Evolutionary conservation across 1,140 invertebrate genomes (phyloP), one percentile per base, ranked within the genome.

Genomic region (Aphidius gifuensis): DNA sequence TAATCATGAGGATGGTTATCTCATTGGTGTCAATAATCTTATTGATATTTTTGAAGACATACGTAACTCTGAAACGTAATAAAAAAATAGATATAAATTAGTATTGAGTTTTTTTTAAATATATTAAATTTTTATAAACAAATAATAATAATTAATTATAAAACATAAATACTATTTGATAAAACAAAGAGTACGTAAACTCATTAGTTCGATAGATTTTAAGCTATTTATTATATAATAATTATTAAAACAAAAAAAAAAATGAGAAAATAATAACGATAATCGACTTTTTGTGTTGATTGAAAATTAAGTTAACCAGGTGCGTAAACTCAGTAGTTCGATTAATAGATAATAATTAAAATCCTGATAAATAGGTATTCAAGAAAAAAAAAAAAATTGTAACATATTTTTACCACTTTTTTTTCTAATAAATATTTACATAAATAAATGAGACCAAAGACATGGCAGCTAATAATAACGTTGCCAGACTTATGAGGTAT

Each of bases 1-100:
- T n/a, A 98, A 97, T 78, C 95, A 98, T 73, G 97, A 99, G 83
- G 97, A 99, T 75, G 97, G 97, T 40, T 99, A 98, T 80, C 83
- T 98, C 57, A 91, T 93, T 66, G 97, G 97, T 46, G 83, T 99
- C 9, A 91, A 96, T 73, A 97, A 98, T 84, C 82, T 99, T 53
- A 95, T 98, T 64, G 87, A 92, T 60, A 91, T 97, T 64, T 92
- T 94, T 70, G 68, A 79, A 67, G 76, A 79, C 16, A 73, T 76
- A 51, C 62, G 64, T 66, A 59, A 68, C 39, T 62, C 61, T 6
- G 57, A 66, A 16, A 54, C 50, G 47, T 67, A 56, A 64, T 32
- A 23, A 57, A 55, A 47, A n/a, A 51, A 8, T 9, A 38, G 8
- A 9, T 48, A 46, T 9, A 42, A n/a, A 16, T 48, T 38, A n/a